These are phyloP conservation scores for Macrocentrus cingulum DNA, from an alignment of 1,140 invertebrate species.

Conservation along the genomic window DNA sequence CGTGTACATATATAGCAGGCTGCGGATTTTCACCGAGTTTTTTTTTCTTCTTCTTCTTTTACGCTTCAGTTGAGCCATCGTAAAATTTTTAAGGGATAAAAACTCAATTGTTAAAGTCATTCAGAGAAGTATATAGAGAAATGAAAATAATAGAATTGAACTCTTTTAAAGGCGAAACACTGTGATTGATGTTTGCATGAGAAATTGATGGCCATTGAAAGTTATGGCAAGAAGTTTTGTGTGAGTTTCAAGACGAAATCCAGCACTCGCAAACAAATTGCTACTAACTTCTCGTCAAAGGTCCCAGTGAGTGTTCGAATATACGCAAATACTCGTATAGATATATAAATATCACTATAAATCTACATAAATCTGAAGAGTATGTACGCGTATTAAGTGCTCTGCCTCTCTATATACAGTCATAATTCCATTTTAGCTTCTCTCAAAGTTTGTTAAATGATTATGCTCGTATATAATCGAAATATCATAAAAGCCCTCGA, in stretches of 20 bases:
- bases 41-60: not conserved
- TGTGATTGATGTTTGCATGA: not conserved
- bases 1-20: too few relatives aligned
- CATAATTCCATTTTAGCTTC: too few relatives aligned
- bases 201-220: not conserved
- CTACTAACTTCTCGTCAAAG: too few relatives aligned
- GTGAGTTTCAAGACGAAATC: not conserved
- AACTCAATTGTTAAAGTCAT: not conserved
- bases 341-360: too few relatives aligned
- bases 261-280: not conserved
- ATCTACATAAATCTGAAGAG: too few relatives aligned
- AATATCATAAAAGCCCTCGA: too few relatives aligned
- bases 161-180: not conserved
- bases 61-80: not conserved
- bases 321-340: too few relatives aligned
- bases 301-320: too few relatives aligned
- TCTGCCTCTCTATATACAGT: too few relatives aligned
- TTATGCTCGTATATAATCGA: too few relatives aligned
- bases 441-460: too few relatives aligned
- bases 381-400: too few relatives aligned
- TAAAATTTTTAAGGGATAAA: not conserved
- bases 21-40: not conserved
- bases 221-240: slow-evolving; percentile 9
- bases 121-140: not conserved
- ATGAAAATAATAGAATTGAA: not conserved